These are phyloP conservation scores for Phyto melanocephala DNA, from an alignment of 2,888 invertebrate species.

Conservation along the genomic window DNA sequence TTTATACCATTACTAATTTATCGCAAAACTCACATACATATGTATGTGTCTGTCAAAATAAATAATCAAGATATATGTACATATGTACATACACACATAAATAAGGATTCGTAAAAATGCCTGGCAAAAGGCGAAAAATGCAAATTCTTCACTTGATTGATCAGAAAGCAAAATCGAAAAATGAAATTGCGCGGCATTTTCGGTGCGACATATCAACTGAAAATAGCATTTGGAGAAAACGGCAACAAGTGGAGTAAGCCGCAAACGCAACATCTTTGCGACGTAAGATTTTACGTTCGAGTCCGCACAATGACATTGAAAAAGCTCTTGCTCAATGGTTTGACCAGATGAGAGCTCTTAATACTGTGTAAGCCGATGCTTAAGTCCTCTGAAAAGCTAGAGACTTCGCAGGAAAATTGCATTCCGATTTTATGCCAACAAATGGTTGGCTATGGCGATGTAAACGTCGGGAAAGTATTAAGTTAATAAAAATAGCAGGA, in stretches of 20 bases:
- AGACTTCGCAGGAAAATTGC: constrained; percentile 10
- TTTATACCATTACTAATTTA: no score
- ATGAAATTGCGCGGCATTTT: not conserved
- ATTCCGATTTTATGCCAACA: not conserved
- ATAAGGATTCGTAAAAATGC: constrained; percentile 16
- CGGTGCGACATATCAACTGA: constrained; percentile 37
- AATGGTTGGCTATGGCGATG: constrained; percentile 20
- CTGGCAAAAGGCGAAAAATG: constrained; percentile 40
- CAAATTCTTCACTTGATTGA: constrained; percentile 36
- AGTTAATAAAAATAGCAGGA: no score
- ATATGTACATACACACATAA: no score
- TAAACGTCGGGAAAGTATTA: constrained; percentile 10
- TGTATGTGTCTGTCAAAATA: no score
- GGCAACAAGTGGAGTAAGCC: constrained; percentile 28
- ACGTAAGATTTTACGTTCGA: constrained; percentile 36
- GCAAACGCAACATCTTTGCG: constrained; percentile 8
- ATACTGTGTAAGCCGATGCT: constrained; percentile 25
- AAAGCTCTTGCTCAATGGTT: constrained; percentile 20
- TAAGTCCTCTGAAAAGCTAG: constrained; percentile 50
- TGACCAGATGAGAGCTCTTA: constrained; percentile 35
- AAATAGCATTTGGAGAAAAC: constrained; percentile 43
- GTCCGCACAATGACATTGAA: constrained; percentile 29
- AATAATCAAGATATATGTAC: no score
- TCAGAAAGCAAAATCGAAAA: constrained; percentile 37
- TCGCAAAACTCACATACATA: no score